Percentiles rank a stretch among this genome's conserved stretches.
Conservation (phyloP, 2,113 vertebrate genomes). For the Festucalex cinctus region DNA sequence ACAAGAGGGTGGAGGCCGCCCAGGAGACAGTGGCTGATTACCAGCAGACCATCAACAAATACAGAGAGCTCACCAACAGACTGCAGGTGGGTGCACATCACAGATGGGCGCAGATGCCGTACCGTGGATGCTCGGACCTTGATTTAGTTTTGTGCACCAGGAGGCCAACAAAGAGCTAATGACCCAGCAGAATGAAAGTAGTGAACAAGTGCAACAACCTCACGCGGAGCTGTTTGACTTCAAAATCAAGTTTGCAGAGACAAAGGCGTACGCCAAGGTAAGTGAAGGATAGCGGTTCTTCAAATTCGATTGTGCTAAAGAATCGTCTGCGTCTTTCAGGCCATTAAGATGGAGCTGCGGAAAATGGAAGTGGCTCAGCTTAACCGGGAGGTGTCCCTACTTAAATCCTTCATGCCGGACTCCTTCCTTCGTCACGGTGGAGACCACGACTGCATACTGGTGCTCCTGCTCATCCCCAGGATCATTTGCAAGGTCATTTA, state of each 20-base stretch:
- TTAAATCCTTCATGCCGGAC: conserved; percentile 97
- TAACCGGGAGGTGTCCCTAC: conserved; percentile 51
- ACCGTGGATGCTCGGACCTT: neutral
- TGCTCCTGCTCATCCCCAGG: conserved; percentile 90
- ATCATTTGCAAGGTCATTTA: conserved; percentile 89
- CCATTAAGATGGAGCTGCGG: conserved; percentile 96
- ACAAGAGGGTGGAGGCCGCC: conserved; percentile 88
- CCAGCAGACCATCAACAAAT: conserved; percentile 95
- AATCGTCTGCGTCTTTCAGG: conserved; percentile 66
- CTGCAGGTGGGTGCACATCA: conserved; percentile 78
- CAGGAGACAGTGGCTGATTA: conserved; percentile 95
- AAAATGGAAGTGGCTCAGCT: conserved; percentile 85
- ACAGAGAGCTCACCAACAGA: conserved; percentile 86
- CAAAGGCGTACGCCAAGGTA: conserved; percentile 96
- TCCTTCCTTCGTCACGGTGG: conserved; percentile 94
- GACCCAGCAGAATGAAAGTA: conserved; percentile 86
- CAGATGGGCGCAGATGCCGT: neutral
- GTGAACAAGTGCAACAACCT: conserved; percentile 86
- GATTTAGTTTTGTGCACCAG: conserved; percentile 55
- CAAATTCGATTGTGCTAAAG: neutral
- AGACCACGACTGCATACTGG: conserved; percentile 90
- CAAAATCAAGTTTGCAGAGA: conserved; percentile 98
- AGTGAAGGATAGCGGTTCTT: neutral
- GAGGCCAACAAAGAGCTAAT: conserved; percentile 90
- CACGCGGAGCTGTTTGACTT: conserved; percentile 94